A percentile compares a stretch with the other conserved stretches of the same genome.
Conservation (phyloP, 2,113 vertebrate species). For the Symphodus melops region DNA sequence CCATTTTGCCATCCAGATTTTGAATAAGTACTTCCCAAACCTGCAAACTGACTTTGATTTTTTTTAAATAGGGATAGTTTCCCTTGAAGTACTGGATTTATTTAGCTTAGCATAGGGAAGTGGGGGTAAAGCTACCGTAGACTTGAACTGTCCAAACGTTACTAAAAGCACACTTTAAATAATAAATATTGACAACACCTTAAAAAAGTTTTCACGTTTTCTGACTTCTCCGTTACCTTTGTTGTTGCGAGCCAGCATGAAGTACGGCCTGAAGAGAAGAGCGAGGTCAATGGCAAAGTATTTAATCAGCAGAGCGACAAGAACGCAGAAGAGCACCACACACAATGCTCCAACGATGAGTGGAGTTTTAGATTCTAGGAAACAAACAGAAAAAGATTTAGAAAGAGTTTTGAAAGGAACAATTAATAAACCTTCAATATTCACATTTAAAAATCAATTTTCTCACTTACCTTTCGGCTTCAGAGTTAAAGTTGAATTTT, state of each 20-base stretch:
- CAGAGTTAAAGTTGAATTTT: constrained; percentile 22
- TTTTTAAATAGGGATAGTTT: no score
- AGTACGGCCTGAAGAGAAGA: constrained; percentile 65
- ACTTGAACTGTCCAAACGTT: no score
- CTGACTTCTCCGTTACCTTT: constrained; percentile 60
- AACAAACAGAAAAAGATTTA: not conserved
- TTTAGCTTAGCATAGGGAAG: not conserved
- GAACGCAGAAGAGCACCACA: constrained; percentile 38
- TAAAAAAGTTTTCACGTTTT: no score
- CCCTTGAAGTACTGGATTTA: no score
- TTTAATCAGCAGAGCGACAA: constrained; percentile 48
- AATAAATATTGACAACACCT: no score
- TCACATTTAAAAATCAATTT: not conserved
- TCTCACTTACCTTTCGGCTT: constrained; percentile 57
- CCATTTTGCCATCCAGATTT: not conserved
- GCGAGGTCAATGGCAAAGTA: constrained; percentile 70
- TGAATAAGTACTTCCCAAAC: not conserved
- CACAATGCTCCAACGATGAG: constrained; percentile 16
- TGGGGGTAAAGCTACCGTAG: no score
- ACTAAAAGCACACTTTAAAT: no score
- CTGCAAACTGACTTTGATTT: no score
- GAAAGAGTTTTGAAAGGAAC: no score
- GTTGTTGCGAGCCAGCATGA: not conserved
- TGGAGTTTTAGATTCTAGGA: constrained; percentile 52
- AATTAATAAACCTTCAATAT: not conserved